Percentiles rank a stretch among this genome's conserved stretches.
Conservation (phyloP, 2,888 invertebrate species). For the Eurytoma californica region DNA sequence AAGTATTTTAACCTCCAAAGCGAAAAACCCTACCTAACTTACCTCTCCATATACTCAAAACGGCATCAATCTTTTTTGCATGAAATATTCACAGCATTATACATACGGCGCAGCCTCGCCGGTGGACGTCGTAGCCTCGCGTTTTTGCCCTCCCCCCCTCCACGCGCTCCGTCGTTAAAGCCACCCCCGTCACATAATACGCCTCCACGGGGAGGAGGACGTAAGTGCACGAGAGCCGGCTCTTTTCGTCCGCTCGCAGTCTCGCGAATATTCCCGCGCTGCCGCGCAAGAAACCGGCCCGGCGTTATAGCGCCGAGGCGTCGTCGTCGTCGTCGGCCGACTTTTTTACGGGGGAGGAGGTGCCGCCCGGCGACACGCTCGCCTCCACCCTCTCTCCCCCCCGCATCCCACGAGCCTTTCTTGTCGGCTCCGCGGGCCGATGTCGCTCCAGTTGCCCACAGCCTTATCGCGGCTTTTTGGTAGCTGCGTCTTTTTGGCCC, state of each 20-base stretch:
- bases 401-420: not conserved
- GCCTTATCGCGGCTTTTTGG: too few species aligned
- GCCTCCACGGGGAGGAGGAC: not conserved
- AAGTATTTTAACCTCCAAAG: too few species aligned
- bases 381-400: not conserved
- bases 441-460: too few species aligned
- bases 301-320: slow-evolving; percentile 32
- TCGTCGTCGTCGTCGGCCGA: not conserved
- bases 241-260: slow-evolving; percentile 13
- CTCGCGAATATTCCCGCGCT: slow-evolving; percentile 26
- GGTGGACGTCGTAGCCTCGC: not conserved
- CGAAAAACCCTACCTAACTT: not conserved
- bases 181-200: slow-evolving; percentile 38
- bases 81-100: slow-evolving; percentile 49
- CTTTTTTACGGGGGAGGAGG: slow-evolving; percentile 36
- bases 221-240: slow-evolving; percentile 7
- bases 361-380: slow-evolving; percentile 1
- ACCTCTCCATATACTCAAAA: not conserved
- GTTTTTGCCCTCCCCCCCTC: slow-evolving; percentile 26
- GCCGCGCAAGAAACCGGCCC: slow-evolving; percentile 25
- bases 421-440: too few species aligned
- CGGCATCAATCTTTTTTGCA: slow-evolving; percentile 48
- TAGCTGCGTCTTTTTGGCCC: too few species aligned
- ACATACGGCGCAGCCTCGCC: slow-evolving; percentile 4
- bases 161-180: slow-evolving; percentile 40